Evolutionary conservation across 2,888 invertebrate species (phyloP).

Genomic region (Perizoma flavofasciatum): DNA sequence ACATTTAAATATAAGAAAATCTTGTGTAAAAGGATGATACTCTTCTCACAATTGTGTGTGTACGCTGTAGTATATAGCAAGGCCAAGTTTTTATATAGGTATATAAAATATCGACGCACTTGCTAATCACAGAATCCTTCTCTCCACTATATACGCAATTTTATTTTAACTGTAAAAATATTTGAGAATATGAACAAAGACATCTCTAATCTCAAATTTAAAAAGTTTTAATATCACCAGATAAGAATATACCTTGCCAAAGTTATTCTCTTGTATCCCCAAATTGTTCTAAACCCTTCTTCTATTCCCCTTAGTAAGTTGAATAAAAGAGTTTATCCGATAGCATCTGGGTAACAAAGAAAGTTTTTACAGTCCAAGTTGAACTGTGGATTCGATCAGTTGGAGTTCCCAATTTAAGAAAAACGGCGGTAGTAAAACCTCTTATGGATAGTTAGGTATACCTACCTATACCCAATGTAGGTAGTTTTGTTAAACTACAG

Average conservation of each 20-base stretch:
- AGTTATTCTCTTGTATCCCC: slow-evolving; percentile 20
- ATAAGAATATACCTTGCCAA: slow-evolving; percentile 24
- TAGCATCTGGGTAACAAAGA: slow-evolving; percentile 79
- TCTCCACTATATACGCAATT: too few species aligned
- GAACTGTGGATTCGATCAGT: slow-evolving; percentile 65
- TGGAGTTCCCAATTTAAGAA: slow-evolving; percentile 77
- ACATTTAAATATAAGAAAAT: too few species aligned
- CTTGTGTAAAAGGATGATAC: too few species aligned
- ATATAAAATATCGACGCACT: too few species aligned
- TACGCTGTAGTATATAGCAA: too few species aligned
- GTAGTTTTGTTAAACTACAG: background rate
- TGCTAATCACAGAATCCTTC: too few species aligned
- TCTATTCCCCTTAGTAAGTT: slow-evolving; percentile 50
- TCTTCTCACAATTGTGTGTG: too few species aligned
- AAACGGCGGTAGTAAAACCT: slow-evolving; percentile 65
- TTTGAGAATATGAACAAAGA: background rate
- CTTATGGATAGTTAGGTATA: slow-evolving; percentile 36
- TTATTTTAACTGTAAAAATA: too few species aligned
- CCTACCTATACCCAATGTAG: slow-evolving; percentile 1
- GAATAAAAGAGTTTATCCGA: slow-evolving; percentile 70
- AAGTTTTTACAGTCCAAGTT: slow-evolving; percentile 80
- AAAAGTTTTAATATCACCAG: slow-evolving; percentile 26
- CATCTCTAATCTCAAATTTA: slow-evolving; percentile 23
- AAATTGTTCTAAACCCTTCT: slow-evolving; percentile 40
- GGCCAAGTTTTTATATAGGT: too few species aligned